Base-by-base conservation (phyloP, 2,888 invertebrate species). In the Drosophila nr. medialis region DNA sequence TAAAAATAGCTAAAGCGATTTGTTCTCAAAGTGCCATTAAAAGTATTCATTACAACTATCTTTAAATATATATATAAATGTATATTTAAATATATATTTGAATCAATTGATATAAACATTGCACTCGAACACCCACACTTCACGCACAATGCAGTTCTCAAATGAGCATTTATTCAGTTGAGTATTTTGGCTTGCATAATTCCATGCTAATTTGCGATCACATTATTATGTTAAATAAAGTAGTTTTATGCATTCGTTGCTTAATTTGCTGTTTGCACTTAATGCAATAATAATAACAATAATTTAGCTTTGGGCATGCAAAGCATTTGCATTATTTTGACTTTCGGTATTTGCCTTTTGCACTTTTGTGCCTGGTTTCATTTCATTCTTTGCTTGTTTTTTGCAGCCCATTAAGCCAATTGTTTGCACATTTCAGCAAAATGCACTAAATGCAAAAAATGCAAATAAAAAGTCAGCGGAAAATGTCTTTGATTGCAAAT, bases 351-450 rank as follows among this genome's bases (percentile, higher is more conserved):
- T 56, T 58, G 50, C 15, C 34, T 21, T 73, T 64, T 68, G 34
- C 36, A 6, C 27, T 48, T 66, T 36, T 34, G 59, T 48, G 34
- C 34, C 75, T 45, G 53, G 50, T 50, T 54, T 34, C 11, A 62
- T 42, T 45, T 49, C 48, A 36, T 55, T 60, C 49, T 58, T 56
- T 54, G 53, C 61, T 56, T 34, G 54, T 40, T 50, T 58, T 62
- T 62, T 65, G 63, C 61, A 45, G 45, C 55, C 80, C 64, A 75
- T 85, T 82, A 76, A 76, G 67, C 86, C 88, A 83, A 84, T 87
- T 87, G 86, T 87, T 85, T 85, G 86, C 88, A 72, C 72, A 85
- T 81, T 84, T 84, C 64, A 75, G 55, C 64, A 77, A 69, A 80
- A 75, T 77, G 83, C 83, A 77, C 73, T 77, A 70, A 80, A 75